phyloP scores from a whole-genome alignment of 92 coral and sea anemone genomes.

The Pocillopora grandis region DNA sequence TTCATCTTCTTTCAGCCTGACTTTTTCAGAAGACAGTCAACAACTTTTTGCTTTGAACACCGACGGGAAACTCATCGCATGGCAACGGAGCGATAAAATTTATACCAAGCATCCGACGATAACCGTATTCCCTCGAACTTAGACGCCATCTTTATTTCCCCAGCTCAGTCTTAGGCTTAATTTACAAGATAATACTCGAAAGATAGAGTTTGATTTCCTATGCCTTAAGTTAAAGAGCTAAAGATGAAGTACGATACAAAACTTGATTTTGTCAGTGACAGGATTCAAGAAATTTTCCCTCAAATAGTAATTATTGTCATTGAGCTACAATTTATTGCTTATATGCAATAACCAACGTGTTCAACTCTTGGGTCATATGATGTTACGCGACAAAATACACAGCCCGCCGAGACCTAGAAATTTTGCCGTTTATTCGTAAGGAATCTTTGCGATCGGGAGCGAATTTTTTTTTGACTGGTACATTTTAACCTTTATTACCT shows the following conservation, averaged over 20 bases:
- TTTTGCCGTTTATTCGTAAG: too few species aligned
- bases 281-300: too few species aligned
- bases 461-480: too few species aligned
- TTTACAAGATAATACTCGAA: neutral
- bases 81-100: constrained; percentile 75
- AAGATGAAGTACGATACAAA: neutral
- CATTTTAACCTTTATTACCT: too few species aligned
- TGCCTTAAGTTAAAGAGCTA: neutral
- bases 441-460: too few species aligned
- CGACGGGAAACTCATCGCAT: constrained; percentile 69
- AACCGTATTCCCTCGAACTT: constrained; percentile 47
- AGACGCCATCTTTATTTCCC: neutral
- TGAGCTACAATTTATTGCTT: too few species aligned
- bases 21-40: constrained; percentile 78
- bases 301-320: too few species aligned
- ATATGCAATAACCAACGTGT: too few species aligned
- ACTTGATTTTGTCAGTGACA: too few species aligned
- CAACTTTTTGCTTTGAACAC: constrained; percentile 75
- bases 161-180: neutral
- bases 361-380: too few species aligned
- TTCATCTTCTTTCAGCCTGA: constrained; percentile 47
- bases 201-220: neutral
- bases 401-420: too few species aligned
- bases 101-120: constrained; percentile 63
- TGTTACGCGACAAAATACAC: too few species aligned